These are phyloP conservation scores for Nesogale talazaci DNA, from an alignment of 2,113 vertebrate species.

Conservation along the genomic window DNA sequence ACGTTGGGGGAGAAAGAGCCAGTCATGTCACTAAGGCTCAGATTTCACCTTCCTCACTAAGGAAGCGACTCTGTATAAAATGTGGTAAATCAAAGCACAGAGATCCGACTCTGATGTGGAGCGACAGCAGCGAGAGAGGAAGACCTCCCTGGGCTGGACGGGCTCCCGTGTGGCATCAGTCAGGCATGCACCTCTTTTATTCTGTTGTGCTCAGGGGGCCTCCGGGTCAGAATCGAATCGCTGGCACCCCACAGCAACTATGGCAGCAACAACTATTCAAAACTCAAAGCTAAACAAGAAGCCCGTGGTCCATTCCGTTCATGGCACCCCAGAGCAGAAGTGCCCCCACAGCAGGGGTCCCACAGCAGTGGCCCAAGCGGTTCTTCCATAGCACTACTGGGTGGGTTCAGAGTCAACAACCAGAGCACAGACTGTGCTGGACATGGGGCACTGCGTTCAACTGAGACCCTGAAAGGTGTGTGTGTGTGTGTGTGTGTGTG, in stretches of 20 bases:
- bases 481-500: no score
- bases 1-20: neutral
- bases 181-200: no score
- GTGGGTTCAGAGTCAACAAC: neutral
- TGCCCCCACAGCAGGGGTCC: no score
- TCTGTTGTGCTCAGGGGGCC: no score
- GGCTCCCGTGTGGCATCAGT: neutral
- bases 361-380: neutral
- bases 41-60: neutral
- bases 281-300: no score
- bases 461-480: no score
- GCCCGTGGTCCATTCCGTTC: no score
- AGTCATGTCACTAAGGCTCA: neutral
- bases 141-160: no score
- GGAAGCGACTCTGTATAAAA: neutral
- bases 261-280: no score
- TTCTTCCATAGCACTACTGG: neutral
- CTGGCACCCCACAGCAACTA: no score
- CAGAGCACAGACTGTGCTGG: neutral
- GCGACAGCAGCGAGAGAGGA: neutral
- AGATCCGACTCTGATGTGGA: fast-evolving
- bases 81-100: neutral
- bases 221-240: no score
- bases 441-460: fast-evolving
- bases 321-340: no score